A percentile compares a stretch with the other conserved stretches of the same genome.
Conservation (phyloP, 2,888 invertebrate species). For the Parnassius orleans region DNA sequence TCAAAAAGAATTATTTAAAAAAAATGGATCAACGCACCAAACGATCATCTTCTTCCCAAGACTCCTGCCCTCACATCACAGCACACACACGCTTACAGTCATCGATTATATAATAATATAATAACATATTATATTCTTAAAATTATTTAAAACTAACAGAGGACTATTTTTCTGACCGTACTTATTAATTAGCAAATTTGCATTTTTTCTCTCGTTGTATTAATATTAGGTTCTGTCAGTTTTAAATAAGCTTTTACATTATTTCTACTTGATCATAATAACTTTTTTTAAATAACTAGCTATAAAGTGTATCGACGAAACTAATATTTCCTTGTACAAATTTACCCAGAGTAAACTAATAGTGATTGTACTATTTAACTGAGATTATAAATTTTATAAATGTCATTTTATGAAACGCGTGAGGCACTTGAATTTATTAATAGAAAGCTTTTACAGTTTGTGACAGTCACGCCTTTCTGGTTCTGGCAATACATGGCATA, state of each 20-base stretch:
- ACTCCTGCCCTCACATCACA: constrained; percentile 17
- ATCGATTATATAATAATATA: constrained; percentile 17
- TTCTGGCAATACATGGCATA: no score
- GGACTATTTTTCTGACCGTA: background rate
- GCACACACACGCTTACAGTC: constrained; percentile 19
- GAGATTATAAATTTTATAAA: constrained; percentile 4
- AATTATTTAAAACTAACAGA: constrained; percentile 22
- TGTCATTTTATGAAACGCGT: constrained; percentile 8
- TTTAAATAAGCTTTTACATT: constrained; percentile 18
- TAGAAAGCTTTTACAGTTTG: constrained; percentile 1
- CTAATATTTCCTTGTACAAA: constrained; percentile 10
- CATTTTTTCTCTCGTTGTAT: background rate
- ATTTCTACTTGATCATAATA: constrained; percentile 20
- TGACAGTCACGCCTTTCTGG: background rate
- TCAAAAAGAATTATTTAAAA: no score
- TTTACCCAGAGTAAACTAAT: constrained; percentile 6
- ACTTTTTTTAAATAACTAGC: constrained; percentile 19
- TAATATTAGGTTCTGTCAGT: constrained; percentile 3
- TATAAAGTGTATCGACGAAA: background rate
- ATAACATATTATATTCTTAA: constrained; percentile 14
- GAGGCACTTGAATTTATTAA: constrained; percentile 23
- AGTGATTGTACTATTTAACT: constrained; percentile 17
- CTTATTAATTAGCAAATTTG: background rate
- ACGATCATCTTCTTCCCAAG: constrained; percentile 15
- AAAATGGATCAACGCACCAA: background rate